phyloP scores from a whole-genome alignment of 2,888 invertebrate genomes.

The Synergus itoensis region DNA sequence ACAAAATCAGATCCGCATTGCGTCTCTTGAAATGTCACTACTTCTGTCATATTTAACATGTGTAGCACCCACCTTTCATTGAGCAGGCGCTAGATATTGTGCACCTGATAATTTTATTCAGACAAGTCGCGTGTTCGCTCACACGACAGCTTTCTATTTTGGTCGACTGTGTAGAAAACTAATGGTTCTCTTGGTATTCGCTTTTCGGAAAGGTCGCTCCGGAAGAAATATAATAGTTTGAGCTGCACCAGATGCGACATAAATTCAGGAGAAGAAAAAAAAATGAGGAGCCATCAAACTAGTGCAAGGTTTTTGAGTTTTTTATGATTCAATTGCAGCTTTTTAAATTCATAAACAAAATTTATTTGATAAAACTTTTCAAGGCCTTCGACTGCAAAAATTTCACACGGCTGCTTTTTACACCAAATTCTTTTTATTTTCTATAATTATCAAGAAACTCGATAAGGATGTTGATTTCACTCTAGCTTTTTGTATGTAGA shows the following conservation, averaged over 20 bases:
- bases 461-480: background rate
- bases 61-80: slow-evolving; percentile 49
- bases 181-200: background rate
- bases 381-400: background rate
- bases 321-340: too few species aligned
- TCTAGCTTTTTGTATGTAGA: background rate
- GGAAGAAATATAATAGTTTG: background rate
- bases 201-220: background rate
- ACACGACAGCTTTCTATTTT: slow-evolving; percentile 24
- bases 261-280: background rate
- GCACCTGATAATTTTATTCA: slow-evolving; percentile 48
- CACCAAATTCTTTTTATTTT: background rate
- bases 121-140: slow-evolving; percentile 30
- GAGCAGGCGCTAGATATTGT: slow-evolving; percentile 47
- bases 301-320: background rate
- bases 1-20: slow-evolving; percentile 42
- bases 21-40: slow-evolving; percentile 46
- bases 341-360: background rate
- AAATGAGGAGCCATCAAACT: background rate
- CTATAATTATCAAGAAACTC: background rate
- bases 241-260: background rate
- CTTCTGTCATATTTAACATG: slow-evolving; percentile 45
- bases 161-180: background rate
- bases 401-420: slow-evolving; percentile 44
- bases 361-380: background rate